Conservation (phyloP, 1,140 invertebrate genomes). For the Ooceraea biroi region DNA sequence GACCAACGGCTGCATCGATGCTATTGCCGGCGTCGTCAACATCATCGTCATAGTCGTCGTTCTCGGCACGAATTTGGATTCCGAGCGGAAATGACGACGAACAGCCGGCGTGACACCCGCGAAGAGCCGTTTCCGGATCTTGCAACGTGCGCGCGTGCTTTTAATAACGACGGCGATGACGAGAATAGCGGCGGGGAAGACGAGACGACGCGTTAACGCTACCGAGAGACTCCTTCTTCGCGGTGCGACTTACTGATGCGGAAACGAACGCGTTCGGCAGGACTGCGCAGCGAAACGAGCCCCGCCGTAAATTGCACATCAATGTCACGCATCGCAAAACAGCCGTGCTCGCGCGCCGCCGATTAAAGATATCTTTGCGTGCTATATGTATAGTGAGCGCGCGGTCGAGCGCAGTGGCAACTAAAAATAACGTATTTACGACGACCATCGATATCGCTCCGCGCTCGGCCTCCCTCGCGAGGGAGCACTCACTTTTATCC, state of each 20-base stretch:
- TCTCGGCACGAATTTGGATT: too few species aligned
- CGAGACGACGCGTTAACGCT: too few species aligned
- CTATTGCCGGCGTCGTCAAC: too few species aligned
- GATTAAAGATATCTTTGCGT: slow-evolving; percentile 70
- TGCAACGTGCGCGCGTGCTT: background rate
- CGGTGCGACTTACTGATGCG: too few species aligned
- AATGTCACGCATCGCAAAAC: slow-evolving; percentile 67
- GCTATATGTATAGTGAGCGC: slow-evolving; percentile 57
- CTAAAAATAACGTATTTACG: slow-evolving; percentile 78
- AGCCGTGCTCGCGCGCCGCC: slow-evolving; percentile 24
- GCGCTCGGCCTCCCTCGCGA: background rate
- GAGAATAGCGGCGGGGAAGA: too few species aligned
- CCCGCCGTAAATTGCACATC: slow-evolving; percentile 56
- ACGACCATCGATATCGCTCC: slow-evolving; percentile 70
- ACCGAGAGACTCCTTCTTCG: background rate
- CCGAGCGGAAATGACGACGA: too few species aligned
- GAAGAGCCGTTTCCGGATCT: background rate
- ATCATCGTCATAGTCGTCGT: too few species aligned
- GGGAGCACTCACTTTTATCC: too few species aligned
- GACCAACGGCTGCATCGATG: background rate
- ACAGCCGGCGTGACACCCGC: too few species aligned
- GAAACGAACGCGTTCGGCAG: too few species aligned
- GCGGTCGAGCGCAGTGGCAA: slow-evolving; percentile 55
- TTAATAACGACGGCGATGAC: too few species aligned
- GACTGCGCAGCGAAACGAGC: background rate